phyloP scores from a whole-genome alignment of 2,888 invertebrate species.

The Parnassius apollo region DNA sequence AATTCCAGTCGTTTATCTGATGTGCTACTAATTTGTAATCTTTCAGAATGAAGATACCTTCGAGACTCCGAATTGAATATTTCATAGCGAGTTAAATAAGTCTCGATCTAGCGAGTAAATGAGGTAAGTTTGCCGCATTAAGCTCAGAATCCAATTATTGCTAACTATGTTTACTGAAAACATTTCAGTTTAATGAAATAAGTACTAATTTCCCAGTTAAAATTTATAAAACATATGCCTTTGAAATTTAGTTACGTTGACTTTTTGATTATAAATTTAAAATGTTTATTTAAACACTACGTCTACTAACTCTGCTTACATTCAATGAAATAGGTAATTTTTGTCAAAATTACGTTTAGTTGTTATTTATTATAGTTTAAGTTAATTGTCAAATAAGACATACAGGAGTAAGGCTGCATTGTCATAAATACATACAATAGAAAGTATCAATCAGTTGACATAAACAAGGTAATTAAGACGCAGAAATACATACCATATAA shows the following conservation, averaged over 20 bases:
- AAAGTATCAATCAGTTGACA: no score
- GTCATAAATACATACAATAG: no score
- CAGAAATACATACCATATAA: no score
- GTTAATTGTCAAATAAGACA: no score
- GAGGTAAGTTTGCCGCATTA: conserved; percentile 11
- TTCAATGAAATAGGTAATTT: no score
- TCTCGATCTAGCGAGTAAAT: conserved; percentile 4
- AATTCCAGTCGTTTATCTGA: no score
- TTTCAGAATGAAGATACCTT: neutral
- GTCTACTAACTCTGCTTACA: no score
- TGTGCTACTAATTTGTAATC: neutral
- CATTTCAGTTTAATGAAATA: conserved; percentile 8
- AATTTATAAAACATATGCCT: neutral
- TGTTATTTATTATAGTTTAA: no score
- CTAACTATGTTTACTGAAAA: conserved; percentile 1
- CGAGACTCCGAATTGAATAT: neutral
- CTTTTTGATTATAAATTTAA: neutral
- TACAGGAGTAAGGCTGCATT: no score
- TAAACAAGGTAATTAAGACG: no score
- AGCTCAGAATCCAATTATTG: conserved; percentile 5
- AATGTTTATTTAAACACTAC: no score
- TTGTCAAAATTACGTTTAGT: no score
- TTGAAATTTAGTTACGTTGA: neutral
- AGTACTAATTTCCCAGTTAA: conserved; percentile 1
- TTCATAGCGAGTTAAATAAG: neutral